Base-by-base conservation (phyloP, 2,888 invertebrate genomes). In the Mimumesa dahlbomi region DNA sequence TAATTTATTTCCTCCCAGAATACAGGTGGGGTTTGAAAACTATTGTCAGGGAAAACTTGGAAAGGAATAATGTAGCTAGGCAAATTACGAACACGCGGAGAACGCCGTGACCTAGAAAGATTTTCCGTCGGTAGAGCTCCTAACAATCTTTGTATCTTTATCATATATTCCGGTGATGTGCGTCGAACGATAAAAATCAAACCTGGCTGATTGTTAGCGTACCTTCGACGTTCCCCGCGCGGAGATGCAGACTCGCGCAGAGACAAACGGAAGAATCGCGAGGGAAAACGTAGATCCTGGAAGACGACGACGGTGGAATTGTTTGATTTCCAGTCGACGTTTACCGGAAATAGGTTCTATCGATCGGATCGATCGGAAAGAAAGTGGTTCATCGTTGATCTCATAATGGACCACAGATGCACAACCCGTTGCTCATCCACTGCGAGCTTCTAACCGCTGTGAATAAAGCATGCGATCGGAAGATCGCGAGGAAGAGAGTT, bases 361-460 rank as follows among this genome's bases (percentile, higher is more conserved):
- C 65, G 67, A 75, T 71, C 54, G 38, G 7, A 45, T 46, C 29
- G 22, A 49, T 58, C 40, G 59, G 48, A 58, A 54, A 64, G 68
- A 54, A 64, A 71, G 63, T 73, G 70, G 73, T 71, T 67, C 54
- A 59, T 64, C 64, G 66, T 53, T 40, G 68, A 76, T 69, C 59
- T 45, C 58, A 62, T 65, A 74, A 67, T 66, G 71, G 72, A 71
- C 62, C 65, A 54, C 50, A 54, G 56, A 58, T 45, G 59, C 57
- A 46, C 38, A 34, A 42, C 46, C 49, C 50, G 62, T 45, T 61
- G n/a, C 53, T 34, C 25, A 42, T 46, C 49, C 50, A 66, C 49
- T 61, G n/a, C 53, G 48, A 58, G 48, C 45, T 62, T 54, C 42
- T 49, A 49, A 58, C 61, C 58, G 49, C 61, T 52, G 61, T 73